phyloP scores from a whole-genome alignment of 2,113 vertebrate genomes.

The Butorides virescens region DNA sequence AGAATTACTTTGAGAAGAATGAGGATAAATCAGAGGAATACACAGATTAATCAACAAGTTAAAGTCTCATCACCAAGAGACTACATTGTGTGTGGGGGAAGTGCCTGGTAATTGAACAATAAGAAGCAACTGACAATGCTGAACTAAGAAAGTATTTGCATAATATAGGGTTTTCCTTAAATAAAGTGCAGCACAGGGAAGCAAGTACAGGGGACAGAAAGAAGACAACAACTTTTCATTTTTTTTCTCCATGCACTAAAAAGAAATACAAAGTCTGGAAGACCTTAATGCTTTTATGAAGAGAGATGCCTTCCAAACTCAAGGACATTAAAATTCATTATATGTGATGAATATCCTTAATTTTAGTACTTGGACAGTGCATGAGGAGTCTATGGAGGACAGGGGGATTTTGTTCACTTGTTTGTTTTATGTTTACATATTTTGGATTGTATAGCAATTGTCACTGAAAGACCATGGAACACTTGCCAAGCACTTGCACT shows the following conservation, averaged over 20 bases:
- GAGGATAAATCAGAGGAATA: conserved; percentile 4
- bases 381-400: background rate
- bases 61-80: background rate
- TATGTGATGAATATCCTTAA: background rate
- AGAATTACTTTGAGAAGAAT: background rate
- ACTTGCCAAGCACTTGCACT: background rate
- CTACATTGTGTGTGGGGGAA: background rate
- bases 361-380: background rate
- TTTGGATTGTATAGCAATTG: background rate
- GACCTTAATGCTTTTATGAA: background rate
- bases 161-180: background rate
- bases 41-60: background rate
- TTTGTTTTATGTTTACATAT: background rate
- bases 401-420: background rate
- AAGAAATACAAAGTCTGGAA: background rate
- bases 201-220: background rate
- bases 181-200: background rate
- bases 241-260: background rate
- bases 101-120: background rate
- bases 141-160: background rate
- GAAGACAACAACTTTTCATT: background rate
- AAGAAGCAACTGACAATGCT: background rate
- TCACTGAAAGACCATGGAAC: background rate
- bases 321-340: background rate
- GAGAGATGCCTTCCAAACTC: background rate